These are phyloP conservation scores for Sebastes kiyomatsui DNA, from an alignment of 2,797 vertebrate genomes.

Conservation along the genomic window DNA sequence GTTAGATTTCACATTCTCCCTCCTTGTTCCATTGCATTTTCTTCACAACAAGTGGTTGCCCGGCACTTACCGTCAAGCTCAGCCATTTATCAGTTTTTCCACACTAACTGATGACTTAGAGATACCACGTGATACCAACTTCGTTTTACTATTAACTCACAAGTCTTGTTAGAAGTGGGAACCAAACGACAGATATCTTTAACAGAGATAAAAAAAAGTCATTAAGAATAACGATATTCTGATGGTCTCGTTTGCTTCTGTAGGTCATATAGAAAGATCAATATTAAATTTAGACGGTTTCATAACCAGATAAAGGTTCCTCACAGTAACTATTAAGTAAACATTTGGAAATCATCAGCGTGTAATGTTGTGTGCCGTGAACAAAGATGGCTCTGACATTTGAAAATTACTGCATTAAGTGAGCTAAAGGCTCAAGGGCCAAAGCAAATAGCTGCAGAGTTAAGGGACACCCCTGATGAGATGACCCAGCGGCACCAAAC, in stretches of 20 bases:
- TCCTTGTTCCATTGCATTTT: too few species aligned
- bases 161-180: too few species aligned
- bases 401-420: conserved; percentile 9
- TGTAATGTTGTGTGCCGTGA: not conserved
- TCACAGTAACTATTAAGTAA: not conserved
- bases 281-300: not conserved
- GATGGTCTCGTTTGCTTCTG: too few species aligned
- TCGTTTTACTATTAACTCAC: too few species aligned
- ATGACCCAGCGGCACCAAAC: conserved; percentile 28
- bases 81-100: too few species aligned
- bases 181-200: too few species aligned
- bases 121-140: too few species aligned
- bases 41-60: too few species aligned
- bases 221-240: too few species aligned
- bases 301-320: not conserved
- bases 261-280: not conserved
- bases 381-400: not conserved
- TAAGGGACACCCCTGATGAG: conserved; percentile 3
- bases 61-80: too few species aligned
- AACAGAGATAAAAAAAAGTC: too few species aligned
- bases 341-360: not conserved
- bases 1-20: too few species aligned
- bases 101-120: fast-evolving
- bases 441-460: conserved; percentile 24
- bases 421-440: conserved; percentile 11